Evolutionary conservation across 1,140 invertebrate genomes (phyloP).

Genomic region (Drosophila tani): DNA sequence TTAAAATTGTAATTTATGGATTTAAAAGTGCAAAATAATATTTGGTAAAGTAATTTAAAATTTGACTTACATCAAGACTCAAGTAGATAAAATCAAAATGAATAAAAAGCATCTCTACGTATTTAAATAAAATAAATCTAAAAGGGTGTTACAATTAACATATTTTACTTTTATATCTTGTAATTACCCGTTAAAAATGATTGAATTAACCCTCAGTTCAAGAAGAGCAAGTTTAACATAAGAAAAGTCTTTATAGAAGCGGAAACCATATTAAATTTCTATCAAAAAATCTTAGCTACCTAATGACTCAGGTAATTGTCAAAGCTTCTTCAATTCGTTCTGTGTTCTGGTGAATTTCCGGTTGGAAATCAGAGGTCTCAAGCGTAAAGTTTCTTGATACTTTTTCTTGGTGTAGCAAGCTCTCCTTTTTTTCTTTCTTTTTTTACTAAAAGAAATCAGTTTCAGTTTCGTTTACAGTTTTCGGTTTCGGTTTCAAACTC

Average conservation of each 20-base stretch:
- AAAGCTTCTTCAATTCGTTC: slow-evolving; percentile 3
- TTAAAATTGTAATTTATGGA: neutral
- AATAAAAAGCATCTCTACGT: too few species aligned
- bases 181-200: neutral
- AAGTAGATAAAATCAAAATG: too few species aligned
- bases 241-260: neutral
- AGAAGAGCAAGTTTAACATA: neutral
- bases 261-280: neutral
- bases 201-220: neutral
- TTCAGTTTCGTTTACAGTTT: slow-evolving; percentile 66
- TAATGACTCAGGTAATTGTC: neutral
- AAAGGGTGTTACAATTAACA: too few species aligned
- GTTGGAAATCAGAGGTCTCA: neutral
- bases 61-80: neutral
- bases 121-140: too few species aligned
- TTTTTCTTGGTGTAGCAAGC: slow-evolving; percentile 27
- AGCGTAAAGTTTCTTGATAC: neutral
- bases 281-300: neutral
- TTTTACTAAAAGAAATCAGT: slow-evolving; percentile 56
- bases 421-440: slow-evolving; percentile 5
- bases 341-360: slow-evolving; percentile 4
- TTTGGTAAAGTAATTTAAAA: too few species aligned
- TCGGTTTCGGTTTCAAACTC: slow-evolving; percentile 68
- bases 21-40: neutral
- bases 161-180: neutral